Percentiles rank a stretch among this genome's conserved stretches.
These are phyloP conservation scores for Poeciliopsis occidentalis DNA, from an alignment of 2,113 vertebrate species.

Conservation along the genomic window DNA sequence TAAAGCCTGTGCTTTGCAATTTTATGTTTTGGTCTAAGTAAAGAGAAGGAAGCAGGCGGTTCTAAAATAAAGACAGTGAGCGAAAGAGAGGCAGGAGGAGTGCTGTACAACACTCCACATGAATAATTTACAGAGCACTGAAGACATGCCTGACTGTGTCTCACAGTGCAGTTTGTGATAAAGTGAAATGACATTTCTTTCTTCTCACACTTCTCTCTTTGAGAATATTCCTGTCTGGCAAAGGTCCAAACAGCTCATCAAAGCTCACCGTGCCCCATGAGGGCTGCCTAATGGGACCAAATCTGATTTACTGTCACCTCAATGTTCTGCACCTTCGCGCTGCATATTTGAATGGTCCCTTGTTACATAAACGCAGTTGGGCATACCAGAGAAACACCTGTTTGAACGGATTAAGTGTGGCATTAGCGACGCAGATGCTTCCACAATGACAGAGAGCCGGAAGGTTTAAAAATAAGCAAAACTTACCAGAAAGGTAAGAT, in stretches of 20 bases:
- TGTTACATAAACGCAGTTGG: slow-evolving; percentile 28
- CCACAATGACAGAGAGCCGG: background rate
- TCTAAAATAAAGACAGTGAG: slow-evolving; percentile 26
- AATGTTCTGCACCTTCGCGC: slow-evolving; percentile 33
- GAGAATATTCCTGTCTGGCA: slow-evolving; percentile 45
- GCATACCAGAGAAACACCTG: slow-evolving; percentile 38
- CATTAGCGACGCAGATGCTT: slow-evolving; percentile 9
- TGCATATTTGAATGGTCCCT: slow-evolving; percentile 19
- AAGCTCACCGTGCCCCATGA: slow-evolving; percentile 30
- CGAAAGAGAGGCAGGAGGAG: background rate
- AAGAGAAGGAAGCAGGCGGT: slow-evolving; percentile 17
- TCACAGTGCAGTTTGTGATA: slow-evolving; percentile 48
- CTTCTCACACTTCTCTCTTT: slow-evolving; percentile 38
- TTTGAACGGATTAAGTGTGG: slow-evolving; percentile 36
- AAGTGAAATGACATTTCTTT: slow-evolving; percentile 54
- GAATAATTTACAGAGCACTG: slow-evolving; percentile 57
- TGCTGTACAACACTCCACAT: slow-evolving; percentile 38
- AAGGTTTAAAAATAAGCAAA: background rate
- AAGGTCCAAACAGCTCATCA: slow-evolving; percentile 57
- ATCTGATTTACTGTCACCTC: slow-evolving; percentile 61
- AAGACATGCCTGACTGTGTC: slow-evolving; percentile 48
- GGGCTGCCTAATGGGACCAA: slow-evolving; percentile 45
- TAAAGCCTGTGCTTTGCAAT: slow-evolving; percentile 5
- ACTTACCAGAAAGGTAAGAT: background rate
- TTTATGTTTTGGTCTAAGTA: slow-evolving; percentile 6